Conservation (phyloP, 1,140 invertebrate genomes). For the Stegodyphus mimosarum region DNA sequence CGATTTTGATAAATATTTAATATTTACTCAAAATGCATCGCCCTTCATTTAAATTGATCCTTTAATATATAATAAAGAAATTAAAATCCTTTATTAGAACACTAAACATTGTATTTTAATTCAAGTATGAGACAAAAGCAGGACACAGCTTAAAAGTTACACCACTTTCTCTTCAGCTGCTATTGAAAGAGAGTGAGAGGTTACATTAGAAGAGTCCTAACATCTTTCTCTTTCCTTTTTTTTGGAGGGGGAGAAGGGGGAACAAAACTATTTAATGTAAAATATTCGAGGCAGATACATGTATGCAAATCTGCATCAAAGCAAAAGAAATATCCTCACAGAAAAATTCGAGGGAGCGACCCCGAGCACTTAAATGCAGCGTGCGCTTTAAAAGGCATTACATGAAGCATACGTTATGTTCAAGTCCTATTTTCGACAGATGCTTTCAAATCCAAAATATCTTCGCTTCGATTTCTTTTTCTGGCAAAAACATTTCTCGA, state of each 20-base stretch:
- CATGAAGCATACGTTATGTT: conserved; percentile 48
- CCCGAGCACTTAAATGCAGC: conserved; percentile 34
- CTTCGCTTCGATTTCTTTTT: conserved; percentile 47
- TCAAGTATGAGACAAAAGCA: no score
- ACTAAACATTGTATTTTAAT: no score
- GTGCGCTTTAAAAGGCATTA: conserved; percentile 57
- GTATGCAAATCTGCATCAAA: conserved; percentile 28
- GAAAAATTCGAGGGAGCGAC: conserved; percentile 40
- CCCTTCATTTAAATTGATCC: no score
- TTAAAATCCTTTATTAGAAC: no score
- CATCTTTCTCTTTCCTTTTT: background rate
- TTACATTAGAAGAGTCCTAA: conserved; percentile 35
- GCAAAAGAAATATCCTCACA: background rate
- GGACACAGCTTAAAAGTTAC: no score
- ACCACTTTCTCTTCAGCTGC: background rate
- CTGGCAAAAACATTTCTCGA: background rate
- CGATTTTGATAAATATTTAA: no score
- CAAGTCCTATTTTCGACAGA: conserved; percentile 33
- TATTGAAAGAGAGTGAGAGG: background rate
- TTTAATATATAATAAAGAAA: no score
- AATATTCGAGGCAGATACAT: conserved; percentile 52
- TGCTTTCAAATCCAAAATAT: conserved; percentile 19
- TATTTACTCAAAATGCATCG: no score
- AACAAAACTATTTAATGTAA: conserved; percentile 43
- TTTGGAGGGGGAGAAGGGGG: background rate